Evolutionary conservation across 2,113 vertebrate genomes (phyloP).

Genomic region (Phyllostomus discolor): DNA sequence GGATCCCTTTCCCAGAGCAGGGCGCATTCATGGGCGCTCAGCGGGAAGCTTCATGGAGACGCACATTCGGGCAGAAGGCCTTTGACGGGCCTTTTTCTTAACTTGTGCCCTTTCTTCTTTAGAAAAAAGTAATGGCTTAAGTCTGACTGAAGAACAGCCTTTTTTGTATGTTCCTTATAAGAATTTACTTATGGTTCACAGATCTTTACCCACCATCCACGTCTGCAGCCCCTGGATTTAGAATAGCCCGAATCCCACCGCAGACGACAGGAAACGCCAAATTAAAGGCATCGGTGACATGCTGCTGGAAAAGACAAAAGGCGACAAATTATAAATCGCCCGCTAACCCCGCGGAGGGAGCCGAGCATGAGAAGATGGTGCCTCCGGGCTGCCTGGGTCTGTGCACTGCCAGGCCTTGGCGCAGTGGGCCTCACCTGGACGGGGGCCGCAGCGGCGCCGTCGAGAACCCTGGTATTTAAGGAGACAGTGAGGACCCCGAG

Average conservation of each 20-base stretch:
- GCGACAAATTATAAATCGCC: slow-evolving; percentile 82
- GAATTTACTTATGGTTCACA: slow-evolving; percentile 89
- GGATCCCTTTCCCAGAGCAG: slow-evolving; percentile 88
- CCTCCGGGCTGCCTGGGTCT: neutral
- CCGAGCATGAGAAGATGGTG: slow-evolving; percentile 37
- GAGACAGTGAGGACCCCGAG: neutral
- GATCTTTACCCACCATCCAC: slow-evolving; percentile 84
- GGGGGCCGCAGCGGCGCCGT: slow-evolving; percentile 51
- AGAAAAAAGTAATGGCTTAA: slow-evolving; percentile 91
- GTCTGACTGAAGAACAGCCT: slow-evolving; percentile 87
- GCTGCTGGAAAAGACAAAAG: slow-evolving; percentile 82
- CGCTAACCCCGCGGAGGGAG: slow-evolving; percentile 70
- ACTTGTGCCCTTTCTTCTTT: slow-evolving; percentile 90
- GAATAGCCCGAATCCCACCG: slow-evolving; percentile 81
- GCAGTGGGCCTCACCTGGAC: slow-evolving; percentile 40
- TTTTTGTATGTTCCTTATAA: slow-evolving; percentile 86
- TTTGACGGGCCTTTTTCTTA: slow-evolving; percentile 87
- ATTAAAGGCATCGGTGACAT: slow-evolving; percentile 84
- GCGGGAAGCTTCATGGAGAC: slow-evolving; percentile 87
- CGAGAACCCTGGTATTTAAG: slow-evolving; percentile 40
- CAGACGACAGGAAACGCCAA: slow-evolving; percentile 84
- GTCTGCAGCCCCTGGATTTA: slow-evolving; percentile 81
- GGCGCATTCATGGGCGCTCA: slow-evolving; percentile 87
- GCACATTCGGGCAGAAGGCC: slow-evolving; percentile 87
- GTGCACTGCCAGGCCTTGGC: neutral